A percentile compares a stretch with the other conserved stretches of the same genome.
Conservation (phyloP, 2,888 invertebrate species). For the Hedya salicella region DNA sequence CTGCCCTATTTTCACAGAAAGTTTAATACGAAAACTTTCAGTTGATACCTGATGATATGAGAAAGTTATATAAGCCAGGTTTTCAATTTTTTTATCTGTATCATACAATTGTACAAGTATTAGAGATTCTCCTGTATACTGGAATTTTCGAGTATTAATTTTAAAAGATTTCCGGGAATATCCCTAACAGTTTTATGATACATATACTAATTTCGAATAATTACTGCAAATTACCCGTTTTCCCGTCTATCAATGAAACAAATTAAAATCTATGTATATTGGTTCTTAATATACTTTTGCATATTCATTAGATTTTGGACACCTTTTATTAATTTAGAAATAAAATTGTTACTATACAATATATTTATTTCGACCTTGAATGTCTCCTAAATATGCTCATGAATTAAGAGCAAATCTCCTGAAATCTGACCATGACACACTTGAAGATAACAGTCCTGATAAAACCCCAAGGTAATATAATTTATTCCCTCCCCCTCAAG, state of each 20-base stretch:
- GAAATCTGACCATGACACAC: slow-evolving; percentile 33
- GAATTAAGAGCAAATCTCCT: slow-evolving; percentile 23
- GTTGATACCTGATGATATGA: background rate
- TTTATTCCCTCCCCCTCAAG: slow-evolving; percentile 18
- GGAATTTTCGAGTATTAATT: no score
- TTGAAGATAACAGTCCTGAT: slow-evolving; percentile 36
- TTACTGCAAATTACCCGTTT: no score
- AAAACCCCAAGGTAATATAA: slow-evolving; percentile 35
- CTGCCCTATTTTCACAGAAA: background rate
- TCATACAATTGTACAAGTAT: no score
- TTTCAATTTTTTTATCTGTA: slow-evolving; percentile 29
- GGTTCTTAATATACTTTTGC: no score
- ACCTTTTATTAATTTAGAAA: background rate
- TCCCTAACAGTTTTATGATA: no score
- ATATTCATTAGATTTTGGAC: no score
- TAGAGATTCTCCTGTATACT: no score
- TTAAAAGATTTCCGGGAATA: no score
- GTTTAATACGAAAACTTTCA: slow-evolving; percentile 2
- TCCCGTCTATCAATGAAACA: no score
- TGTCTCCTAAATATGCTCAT: background rate
- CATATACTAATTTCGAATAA: no score
- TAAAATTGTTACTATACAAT: background rate
- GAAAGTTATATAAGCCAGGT: background rate
- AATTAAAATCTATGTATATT: no score
- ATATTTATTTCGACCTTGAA: background rate